Percentiles rank a stretch among this genome's conserved stretches.
Conservation (phyloP, 92 coral and sea anemone genomes). For the Epizoanthus scotinus region DNA sequence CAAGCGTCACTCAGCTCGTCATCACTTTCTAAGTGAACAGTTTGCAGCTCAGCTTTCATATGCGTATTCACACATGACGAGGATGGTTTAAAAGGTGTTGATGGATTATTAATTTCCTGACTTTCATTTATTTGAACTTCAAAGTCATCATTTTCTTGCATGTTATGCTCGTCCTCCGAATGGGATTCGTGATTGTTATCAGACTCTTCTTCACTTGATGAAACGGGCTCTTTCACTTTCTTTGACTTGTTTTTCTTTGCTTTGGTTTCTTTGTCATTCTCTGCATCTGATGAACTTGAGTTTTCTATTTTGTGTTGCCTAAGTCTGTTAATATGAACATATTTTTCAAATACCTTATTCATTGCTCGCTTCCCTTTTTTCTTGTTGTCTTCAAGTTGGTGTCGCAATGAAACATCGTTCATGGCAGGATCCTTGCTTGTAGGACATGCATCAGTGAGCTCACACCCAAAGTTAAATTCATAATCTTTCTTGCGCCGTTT, state of each 20-base stretch:
- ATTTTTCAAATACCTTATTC: constrained; percentile 79
- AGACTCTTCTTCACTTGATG: background rate
- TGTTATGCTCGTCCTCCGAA: constrained; percentile 28
- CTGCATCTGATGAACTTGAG: constrained; percentile 23
- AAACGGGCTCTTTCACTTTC: background rate
- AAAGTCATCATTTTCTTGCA: constrained; percentile 32
- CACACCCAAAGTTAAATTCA: constrained; percentile 82
- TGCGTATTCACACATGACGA: background rate
- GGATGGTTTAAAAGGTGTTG: background rate
- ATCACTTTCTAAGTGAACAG: background rate
- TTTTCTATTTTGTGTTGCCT: constrained; percentile 8
- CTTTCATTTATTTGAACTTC: constrained; percentile 19
- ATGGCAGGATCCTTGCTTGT: constrained; percentile 83
- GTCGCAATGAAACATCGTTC: constrained; percentile 46
- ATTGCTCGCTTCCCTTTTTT: constrained; percentile 61
- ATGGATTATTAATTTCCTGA: constrained; percentile 1
- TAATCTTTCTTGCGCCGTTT: constrained; percentile 83
- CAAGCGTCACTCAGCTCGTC: background rate
- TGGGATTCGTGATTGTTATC: background rate
- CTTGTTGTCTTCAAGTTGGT: constrained; percentile 73
- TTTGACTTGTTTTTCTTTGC: constrained; percentile 13
- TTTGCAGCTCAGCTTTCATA: background rate
- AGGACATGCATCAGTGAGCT: constrained; percentile 69
- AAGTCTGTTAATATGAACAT: constrained; percentile 45
- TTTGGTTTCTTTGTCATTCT: background rate